Evolutionary conservation across 2,797 vertebrate genomes (phyloP).

Genomic region (Zenarchopterus dispar): DNA sequence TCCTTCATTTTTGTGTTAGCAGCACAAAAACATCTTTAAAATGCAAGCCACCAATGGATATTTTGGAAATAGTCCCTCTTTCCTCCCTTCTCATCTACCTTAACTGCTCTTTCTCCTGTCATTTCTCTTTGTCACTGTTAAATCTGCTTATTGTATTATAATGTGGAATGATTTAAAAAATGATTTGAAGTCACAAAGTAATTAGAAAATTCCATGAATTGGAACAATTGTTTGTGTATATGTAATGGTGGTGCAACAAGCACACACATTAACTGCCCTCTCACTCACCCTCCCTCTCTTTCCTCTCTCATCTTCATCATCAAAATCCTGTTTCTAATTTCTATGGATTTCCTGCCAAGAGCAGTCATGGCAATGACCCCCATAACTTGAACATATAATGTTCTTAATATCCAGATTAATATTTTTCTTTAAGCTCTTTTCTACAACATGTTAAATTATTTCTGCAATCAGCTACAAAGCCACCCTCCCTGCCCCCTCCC

Average conservation of each 20-base stretch:
- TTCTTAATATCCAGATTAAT: slow-evolving; percentile 87
- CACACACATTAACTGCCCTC: slow-evolving; percentile 53
- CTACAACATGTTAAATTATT: slow-evolving; percentile 85
- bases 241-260: slow-evolving; percentile 54
- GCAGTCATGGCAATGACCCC: slow-evolving; percentile 77
- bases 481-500: slow-evolving; percentile 49
- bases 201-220: slow-evolving; percentile 74
- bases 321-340: slow-evolving; percentile 84
- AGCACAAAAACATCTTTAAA: slow-evolving; percentile 72
- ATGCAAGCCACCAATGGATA: slow-evolving; percentile 69
- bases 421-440: slow-evolving; percentile 82
- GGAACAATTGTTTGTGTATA: slow-evolving; percentile 44
- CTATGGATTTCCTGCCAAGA: slow-evolving; percentile 79
- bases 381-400: slow-evolving; percentile 82
- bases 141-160: slow-evolving; percentile 80
- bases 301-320: slow-evolving; percentile 72
- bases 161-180: slow-evolving; percentile 64
- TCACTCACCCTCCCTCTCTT: slow-evolving; percentile 12
- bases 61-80: slow-evolving; percentile 72
- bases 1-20: slow-evolving; percentile 59
- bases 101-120: slow-evolving; percentile 31
- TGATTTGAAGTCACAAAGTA: slow-evolving; percentile 74
- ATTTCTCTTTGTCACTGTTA: slow-evolving; percentile 50
- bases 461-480: slow-evolving; percentile 81
- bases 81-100: slow-evolving; percentile 31